Conservation (phyloP, 2,113 vertebrate species). For the Paramisgurnus dabryanus region DNA sequence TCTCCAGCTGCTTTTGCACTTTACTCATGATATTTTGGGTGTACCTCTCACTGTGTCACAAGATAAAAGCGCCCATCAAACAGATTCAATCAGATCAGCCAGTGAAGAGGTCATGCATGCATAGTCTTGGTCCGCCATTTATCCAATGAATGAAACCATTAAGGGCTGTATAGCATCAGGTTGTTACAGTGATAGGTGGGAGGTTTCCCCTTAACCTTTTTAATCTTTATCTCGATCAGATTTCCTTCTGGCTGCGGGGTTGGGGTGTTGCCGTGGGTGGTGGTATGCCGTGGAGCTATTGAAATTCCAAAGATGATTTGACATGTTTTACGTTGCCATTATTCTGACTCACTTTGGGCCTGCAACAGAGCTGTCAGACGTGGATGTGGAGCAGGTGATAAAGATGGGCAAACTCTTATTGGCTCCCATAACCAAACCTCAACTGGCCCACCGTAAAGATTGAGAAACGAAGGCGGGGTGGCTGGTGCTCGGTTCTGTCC, state of each 20-base stretch:
- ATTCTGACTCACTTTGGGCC: slow-evolving; percentile 24
- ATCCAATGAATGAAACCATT: neutral
- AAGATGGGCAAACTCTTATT: slow-evolving; percentile 5
- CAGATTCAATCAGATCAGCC: slow-evolving; percentile 19
- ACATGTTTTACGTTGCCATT: slow-evolving; percentile 44
- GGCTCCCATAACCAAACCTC: neutral
- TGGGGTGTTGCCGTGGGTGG: neutral
- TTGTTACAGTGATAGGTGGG: slow-evolving; percentile 19
- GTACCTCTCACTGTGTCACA: slow-evolving; percentile 11
- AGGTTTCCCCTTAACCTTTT: slow-evolving; percentile 23
- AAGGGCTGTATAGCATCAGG: neutral
- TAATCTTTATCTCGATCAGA: slow-evolving; percentile 44
- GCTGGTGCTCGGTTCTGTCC: slow-evolving; percentile 61
- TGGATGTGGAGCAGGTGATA: slow-evolving; percentile 33
- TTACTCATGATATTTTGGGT: slow-evolving; percentile 18
- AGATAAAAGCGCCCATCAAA: slow-evolving; percentile 6
- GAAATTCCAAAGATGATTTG: slow-evolving; percentile 52
- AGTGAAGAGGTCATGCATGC: slow-evolving; percentile 5
- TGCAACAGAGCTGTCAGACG: neutral
- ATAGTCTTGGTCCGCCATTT: neutral
- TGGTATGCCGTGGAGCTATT: slow-evolving; percentile 6
- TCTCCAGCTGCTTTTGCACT: slow-evolving; percentile 14
- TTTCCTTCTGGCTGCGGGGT: slow-evolving; percentile 31
- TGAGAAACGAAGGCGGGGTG: slow-evolving; percentile 3
- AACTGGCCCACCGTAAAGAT: neutral